These are phyloP conservation scores for Paguma larvata DNA, from an alignment of 2,797 vertebrate species.

Conservation along the genomic window DNA sequence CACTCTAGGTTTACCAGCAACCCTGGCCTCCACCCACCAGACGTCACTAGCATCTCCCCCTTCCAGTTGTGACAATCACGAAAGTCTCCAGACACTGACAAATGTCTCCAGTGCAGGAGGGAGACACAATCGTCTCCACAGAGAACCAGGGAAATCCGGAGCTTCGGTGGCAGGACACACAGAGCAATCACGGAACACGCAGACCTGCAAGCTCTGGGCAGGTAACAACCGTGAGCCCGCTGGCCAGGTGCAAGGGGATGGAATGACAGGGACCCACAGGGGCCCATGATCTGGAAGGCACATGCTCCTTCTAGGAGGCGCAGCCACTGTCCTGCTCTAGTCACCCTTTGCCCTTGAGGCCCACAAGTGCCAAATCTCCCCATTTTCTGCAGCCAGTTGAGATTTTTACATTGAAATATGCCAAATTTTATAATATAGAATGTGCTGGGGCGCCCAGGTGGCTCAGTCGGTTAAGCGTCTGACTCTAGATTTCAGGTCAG, in stretches of 20 bases:
- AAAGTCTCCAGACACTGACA: neutral
- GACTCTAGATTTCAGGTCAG: too few relatives aligned
- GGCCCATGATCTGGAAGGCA: neutral
- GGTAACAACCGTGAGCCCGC: fast-evolving
- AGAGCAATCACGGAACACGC: neutral
- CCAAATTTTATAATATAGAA: neutral
- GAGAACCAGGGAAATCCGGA: neutral
- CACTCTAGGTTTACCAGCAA: neutral
- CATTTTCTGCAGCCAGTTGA: neutral
- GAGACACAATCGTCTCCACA: neutral
- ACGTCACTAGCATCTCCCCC: neutral
- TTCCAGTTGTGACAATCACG: neutral
- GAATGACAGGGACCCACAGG: neutral
- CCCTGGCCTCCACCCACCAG: neutral
- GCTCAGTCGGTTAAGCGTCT: too few relatives aligned
- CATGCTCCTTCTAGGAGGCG: neutral
- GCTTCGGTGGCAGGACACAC: fast-evolving
- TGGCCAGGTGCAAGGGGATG: neutral
- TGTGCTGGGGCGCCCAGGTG: too few relatives aligned
- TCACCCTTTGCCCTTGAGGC: neutral
- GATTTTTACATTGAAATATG: neutral
- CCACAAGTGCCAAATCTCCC: neutral
- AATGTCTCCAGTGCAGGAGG: neutral
- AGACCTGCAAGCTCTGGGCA: neutral
- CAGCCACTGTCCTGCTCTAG: neutral